Conservation (phyloP, 1,140 invertebrate genomes). For the Littorina saxatilis region DNA sequence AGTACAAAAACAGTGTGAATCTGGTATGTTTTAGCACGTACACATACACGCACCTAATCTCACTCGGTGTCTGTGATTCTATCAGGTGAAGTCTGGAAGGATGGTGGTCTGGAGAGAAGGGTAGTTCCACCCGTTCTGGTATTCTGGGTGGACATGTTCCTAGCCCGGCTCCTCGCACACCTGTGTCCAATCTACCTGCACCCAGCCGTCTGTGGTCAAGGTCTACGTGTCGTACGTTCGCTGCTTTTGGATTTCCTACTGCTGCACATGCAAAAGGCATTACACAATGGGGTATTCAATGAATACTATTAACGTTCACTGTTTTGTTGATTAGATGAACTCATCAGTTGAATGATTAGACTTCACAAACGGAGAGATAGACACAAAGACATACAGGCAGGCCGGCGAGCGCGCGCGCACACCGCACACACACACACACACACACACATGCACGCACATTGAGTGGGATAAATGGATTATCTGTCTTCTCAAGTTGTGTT, state of each 20-base stretch:
- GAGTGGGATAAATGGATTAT: too few species aligned
- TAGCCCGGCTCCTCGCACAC: background rate
- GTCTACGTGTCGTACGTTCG: conserved; percentile 11
- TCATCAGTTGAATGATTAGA: background rate
- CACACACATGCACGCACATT: too few species aligned
- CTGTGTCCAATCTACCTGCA: background rate
- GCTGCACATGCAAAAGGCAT: background rate
- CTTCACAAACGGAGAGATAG: background rate
- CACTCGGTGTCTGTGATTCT: background rate
- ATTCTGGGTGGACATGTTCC: background rate
- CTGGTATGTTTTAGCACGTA: too few species aligned
- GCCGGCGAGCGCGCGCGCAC: background rate
- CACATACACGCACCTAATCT: background rate
- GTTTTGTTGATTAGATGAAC: background rate
- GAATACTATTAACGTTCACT: too few species aligned
- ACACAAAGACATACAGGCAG: background rate
- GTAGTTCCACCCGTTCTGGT: conserved; percentile 32
- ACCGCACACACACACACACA: background rate
- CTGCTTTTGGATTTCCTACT: background rate
- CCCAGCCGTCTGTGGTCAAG: background rate
- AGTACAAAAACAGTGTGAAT: too few species aligned
- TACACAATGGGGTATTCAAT: too few species aligned
- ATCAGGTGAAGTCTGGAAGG: conserved; percentile 34
- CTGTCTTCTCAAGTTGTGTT: too few species aligned
- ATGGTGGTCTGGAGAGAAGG: conserved; percentile 27